A percentile compares a stretch with the other conserved stretches of the same genome.
Conservation (phyloP, 2,888 invertebrate genomes). For the Machimus rusticus region DNA sequence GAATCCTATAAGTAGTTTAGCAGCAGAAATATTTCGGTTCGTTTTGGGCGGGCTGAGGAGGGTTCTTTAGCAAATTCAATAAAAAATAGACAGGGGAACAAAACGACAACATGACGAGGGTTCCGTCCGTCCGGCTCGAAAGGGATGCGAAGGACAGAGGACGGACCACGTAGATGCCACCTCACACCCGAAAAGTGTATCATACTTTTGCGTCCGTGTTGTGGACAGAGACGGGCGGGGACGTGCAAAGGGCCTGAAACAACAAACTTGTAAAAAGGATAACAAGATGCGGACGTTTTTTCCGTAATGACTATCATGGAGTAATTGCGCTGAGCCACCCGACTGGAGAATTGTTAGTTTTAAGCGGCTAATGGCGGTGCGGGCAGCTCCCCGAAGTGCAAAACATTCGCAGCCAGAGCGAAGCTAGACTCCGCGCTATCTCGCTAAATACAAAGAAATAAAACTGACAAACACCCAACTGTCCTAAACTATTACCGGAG, state of each 20-base stretch:
- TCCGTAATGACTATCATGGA: not conserved
- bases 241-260: slow-evolving; percentile 9
- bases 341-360: slow-evolving; percentile 21
- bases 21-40: slow-evolving; percentile 30
- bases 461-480: slow-evolving; percentile 35
- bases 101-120: slow-evolving; percentile 40
- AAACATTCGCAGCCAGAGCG: not conserved
- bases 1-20: slow-evolving; percentile 29
- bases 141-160: not conserved
- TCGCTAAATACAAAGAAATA: slow-evolving; percentile 35
- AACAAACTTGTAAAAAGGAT: slow-evolving; percentile 22
- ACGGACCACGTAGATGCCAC: not conserved
- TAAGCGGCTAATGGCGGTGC: slow-evolving; percentile 3
- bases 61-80: slow-evolving; percentile 27
- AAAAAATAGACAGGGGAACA: slow-evolving; percentile 40
- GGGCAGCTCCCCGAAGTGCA: not conserved
- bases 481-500: slow-evolving; percentile 24
- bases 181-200: not conserved
- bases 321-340: slow-evolving; percentile 21
- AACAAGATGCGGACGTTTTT: slow-evolving; percentile 27
- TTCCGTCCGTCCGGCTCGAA: slow-evolving; percentile 22
- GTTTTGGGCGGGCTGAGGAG: slow-evolving; percentile 2
- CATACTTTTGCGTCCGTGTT: not conserved
- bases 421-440: slow-evolving; percentile 3
- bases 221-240: not conserved